Conservation (phyloP, 2,888 invertebrate genomes). For the Netelia inedita region DNA sequence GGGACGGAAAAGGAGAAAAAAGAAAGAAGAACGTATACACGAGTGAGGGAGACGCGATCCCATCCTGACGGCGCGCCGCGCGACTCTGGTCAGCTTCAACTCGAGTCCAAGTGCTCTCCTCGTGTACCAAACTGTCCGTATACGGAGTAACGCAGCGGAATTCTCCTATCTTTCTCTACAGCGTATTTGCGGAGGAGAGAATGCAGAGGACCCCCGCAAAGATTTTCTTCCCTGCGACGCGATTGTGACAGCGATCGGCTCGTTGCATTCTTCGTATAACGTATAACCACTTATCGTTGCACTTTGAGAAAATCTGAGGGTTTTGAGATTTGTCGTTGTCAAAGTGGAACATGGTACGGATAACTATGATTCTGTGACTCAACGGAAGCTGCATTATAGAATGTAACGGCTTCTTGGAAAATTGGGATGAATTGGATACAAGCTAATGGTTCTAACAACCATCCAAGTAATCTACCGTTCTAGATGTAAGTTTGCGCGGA, state of each 20-base stretch:
- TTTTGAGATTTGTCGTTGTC: background rate
- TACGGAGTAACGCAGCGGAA: constrained; percentile 13
- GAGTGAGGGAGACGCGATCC: constrained; percentile 28
- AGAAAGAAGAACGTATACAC: constrained; percentile 21
- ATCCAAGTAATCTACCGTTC: too few relatives aligned
- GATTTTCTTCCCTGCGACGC: constrained; percentile 49
- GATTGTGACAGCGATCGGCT: constrained; percentile 52
- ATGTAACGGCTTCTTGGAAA: too few relatives aligned
- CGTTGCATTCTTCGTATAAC: constrained; percentile 22
- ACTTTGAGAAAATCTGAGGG: background rate
- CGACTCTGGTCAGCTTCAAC: background rate
- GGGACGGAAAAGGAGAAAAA: constrained; percentile 22
- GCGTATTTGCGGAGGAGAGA: constrained; percentile 25
- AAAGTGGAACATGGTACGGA: background rate
- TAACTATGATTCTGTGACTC: too few relatives aligned
- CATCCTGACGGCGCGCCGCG: constrained; percentile 44
- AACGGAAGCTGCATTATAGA: too few relatives aligned
- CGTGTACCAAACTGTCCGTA: constrained; percentile 12
- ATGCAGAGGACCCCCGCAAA: constrained; percentile 36
- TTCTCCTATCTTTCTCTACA: background rate
- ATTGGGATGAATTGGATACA: too few relatives aligned
- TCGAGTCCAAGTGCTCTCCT: constrained; percentile 10
- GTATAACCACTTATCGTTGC: too few relatives aligned
- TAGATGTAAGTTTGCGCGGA: too few relatives aligned
- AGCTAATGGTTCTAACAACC: too few relatives aligned